These are phyloP conservation scores for Terebella lapidaria DNA, from an alignment of 2,888 invertebrate species.

Conservation along the genomic window DNA sequence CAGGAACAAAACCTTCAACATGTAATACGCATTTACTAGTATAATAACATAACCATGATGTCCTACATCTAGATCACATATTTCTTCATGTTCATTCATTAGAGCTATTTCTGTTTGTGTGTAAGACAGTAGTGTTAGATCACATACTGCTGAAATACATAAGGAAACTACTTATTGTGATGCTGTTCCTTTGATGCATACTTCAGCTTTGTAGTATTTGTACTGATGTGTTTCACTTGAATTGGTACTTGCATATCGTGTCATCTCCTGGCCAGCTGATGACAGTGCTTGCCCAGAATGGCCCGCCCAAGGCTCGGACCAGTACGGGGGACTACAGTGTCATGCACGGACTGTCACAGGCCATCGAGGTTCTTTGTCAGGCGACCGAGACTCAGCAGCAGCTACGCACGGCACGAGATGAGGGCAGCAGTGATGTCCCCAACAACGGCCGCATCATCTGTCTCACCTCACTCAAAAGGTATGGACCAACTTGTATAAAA, in stretches of 20 bases:
- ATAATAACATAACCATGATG: no score
- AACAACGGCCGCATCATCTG: slow-evolving; percentile 81
- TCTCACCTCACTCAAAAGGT: slow-evolving; percentile 74
- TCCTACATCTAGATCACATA: no score
- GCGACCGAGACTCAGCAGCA: slow-evolving; percentile 71
- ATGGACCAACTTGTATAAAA: slow-evolving; percentile 3
- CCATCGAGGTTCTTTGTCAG: slow-evolving; percentile 79
- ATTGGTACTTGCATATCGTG: no score
- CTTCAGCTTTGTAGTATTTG: no score
- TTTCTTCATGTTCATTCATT: no score
- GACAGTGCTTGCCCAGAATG: slow-evolving; percentile 76
- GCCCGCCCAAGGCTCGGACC: slow-evolving; percentile 59
- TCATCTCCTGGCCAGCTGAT: no score
- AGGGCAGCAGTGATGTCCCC: slow-evolving; percentile 40
- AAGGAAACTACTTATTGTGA: no score
- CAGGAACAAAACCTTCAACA: slow-evolving; percentile 80
- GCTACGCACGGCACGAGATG: slow-evolving; percentile 56
- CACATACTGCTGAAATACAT: not conserved
- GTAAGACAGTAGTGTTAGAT: no score
- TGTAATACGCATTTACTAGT: slow-evolving; percentile 59
- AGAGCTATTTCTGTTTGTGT: no score
- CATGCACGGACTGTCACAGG: slow-evolving; percentile 78
- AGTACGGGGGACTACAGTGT: slow-evolving; percentile 52
- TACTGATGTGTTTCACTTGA: no score
- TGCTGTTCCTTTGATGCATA: no score